Evolutionary conservation across 1,140 invertebrate genomes (phyloP), one percentile per base, ranked within the genome.

Genomic region (Contarinia nasturtii): DNA sequence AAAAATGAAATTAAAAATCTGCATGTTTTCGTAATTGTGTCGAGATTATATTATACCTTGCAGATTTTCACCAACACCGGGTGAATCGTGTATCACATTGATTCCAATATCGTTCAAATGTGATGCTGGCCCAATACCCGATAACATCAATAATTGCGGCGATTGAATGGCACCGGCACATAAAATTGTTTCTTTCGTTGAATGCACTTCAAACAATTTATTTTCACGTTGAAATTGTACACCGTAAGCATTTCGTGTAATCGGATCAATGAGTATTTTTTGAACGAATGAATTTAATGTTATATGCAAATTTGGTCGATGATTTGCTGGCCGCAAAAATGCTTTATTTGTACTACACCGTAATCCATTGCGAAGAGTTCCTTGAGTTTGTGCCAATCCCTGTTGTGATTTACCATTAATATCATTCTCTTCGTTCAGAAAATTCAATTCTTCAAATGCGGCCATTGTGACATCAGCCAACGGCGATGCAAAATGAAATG

Each of bases 331-430:
- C 45, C 81, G 67, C 4, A 93, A 60, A 58, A 83, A 93, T 0
- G 78, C 86, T 62, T 83, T 83, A 2, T 84, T 75, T 2, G 83
- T 77, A 52, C 83, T 89, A 60, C 86, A 89, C 19, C 87, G 69
- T 4, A 84, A 65, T 0, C 90, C 90, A 45, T 89, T 69, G n/a
- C 78, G 65, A 14, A 91, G 59, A 0, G 88, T 90, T 33, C 71
- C 87, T 57, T 84, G 79, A 0, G 80, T 72, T 22, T 70, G 61
- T 0, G 74, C 73, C 53, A 87, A 83, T 47, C 86, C 81, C 21
- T 73, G 77, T 61, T 85, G 81, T 15, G 57, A 74, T 36, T 68
- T 71, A 4, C 84, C 83, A 57, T 91, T 89, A 14, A 83, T 70
- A 55, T 90, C 86, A 1, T 70, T 57, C 1, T 72, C 68, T 42